phyloP scores from a whole-genome alignment of 2,113 vertebrate genomes.

The Dascyllus trimaculatus region DNA sequence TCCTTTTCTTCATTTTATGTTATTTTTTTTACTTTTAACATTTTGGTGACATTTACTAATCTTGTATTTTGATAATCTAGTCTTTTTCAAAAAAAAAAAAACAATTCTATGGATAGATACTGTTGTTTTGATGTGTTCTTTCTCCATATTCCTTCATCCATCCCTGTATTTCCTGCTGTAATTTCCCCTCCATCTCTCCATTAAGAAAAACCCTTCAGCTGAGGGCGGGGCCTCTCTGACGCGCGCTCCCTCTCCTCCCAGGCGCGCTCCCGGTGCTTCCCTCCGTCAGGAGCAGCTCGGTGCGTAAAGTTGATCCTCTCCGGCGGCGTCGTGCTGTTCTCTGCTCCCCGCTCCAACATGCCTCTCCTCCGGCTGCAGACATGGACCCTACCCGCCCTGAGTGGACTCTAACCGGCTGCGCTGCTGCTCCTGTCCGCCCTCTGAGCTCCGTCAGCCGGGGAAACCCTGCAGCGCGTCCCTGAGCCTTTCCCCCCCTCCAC shows the following conservation, averaged over 20 bases:
- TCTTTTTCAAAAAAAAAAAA: too few species aligned
- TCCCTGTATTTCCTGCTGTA: too few species aligned
- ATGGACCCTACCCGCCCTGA: constrained; percentile 42
- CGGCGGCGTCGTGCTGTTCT: background rate
- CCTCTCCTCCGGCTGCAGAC: constrained; percentile 28
- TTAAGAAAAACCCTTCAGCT: background rate
- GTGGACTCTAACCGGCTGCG: constrained; percentile 26
- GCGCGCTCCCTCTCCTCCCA: constrained; percentile 14
- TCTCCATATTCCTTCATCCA: too few species aligned
- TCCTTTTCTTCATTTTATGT: too few species aligned
- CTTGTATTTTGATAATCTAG: too few species aligned
- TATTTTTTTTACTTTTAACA: too few species aligned
- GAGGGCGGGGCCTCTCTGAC: constrained; percentile 46
- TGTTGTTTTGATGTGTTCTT: too few species aligned
- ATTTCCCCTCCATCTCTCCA: background rate
- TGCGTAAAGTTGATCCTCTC: constrained; percentile 12
- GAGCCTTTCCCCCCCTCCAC: background rate
- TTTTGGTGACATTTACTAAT: too few species aligned
- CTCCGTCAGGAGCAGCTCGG: constrained; percentile 25
- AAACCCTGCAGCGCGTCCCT: constrained; percentile 29
- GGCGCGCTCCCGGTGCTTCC: constrained; percentile 19
- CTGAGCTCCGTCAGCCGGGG: constrained; percentile 45
- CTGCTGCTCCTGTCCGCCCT: constrained; percentile 36
- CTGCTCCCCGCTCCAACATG: constrained; percentile 14
- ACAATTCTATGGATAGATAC: too few species aligned